phyloP scores from a whole-genome alignment of 2,888 invertebrate genomes.

The Amiota minor region DNA sequence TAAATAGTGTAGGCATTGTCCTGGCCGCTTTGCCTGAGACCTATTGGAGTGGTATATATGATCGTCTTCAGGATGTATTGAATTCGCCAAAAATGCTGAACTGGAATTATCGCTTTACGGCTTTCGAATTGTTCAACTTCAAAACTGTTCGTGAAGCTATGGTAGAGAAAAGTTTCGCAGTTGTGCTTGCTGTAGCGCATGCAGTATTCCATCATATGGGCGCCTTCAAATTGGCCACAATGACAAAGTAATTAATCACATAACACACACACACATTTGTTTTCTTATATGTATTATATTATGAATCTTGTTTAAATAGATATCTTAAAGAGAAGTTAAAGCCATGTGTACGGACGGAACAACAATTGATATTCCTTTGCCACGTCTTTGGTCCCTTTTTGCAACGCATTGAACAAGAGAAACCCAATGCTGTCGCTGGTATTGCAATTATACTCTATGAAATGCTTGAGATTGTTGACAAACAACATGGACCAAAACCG shows the following conservation, averaged over 20 bases:
- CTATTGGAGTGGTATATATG: conserved; percentile 93
- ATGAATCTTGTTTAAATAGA: conserved; percentile 71
- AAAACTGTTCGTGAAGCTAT: conserved; percentile 84
- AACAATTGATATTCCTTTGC: conserved; percentile 91
- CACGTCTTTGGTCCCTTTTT: conserved; percentile 95
- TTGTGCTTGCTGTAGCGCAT: conserved; percentile 90
- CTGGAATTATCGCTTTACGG: conserved; percentile 82
- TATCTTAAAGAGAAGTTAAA: conserved; percentile 90
- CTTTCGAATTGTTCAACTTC: conserved; percentile 88
- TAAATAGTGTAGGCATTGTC: conserved; percentile 92
- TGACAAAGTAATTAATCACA: conserved; percentile 76
- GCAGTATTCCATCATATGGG: conserved; percentile 97
- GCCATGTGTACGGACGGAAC: conserved; percentile 87
- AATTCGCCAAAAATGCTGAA: conserved; percentile 80
- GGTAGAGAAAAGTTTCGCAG: conserved; percentile 88
- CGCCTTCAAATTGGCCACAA: conserved; percentile 90
- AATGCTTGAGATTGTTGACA: conserved; percentile 91
- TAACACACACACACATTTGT: neutral
- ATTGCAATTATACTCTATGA: conserved; percentile 91
- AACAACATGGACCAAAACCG: conserved; percentile 80
- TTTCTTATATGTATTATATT: neutral
- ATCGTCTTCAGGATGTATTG: conserved; percentile 85
- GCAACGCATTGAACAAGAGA: conserved; percentile 88
- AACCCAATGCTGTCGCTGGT: conserved; percentile 86
- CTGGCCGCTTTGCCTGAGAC: conserved; percentile 93